phyloP scores from a whole-genome alignment of 2,113 vertebrate species.

The Verasper variegatus region DNA sequence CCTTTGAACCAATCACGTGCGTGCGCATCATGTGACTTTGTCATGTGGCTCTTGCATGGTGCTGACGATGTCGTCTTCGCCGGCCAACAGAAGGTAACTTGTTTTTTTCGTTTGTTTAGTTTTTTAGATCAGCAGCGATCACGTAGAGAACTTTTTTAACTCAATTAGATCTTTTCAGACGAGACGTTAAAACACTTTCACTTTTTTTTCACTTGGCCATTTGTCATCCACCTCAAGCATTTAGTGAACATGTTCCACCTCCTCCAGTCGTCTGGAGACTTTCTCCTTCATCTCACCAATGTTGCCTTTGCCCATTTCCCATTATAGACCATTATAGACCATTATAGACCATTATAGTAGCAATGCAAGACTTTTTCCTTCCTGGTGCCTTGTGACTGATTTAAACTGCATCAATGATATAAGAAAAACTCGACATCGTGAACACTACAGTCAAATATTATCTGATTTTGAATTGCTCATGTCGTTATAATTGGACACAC shows the following conservation, averaged over 20 bases:
- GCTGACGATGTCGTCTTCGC: slow-evolving; percentile 98
- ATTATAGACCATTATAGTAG: neutral
- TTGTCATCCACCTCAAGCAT: slow-evolving; percentile 19
- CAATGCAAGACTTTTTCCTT: neutral
- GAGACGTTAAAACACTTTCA: neutral
- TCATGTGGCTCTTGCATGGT: slow-evolving; percentile 99
- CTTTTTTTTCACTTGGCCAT: slow-evolving; percentile 28
- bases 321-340: neutral
- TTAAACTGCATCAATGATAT: neutral
- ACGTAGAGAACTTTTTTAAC: neutral
- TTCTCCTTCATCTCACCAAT: neutral
- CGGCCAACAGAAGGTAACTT: slow-evolving; percentile 98
- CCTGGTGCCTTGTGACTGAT: slow-evolving; percentile 25
- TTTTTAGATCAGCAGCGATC: slow-evolving; percentile 34
- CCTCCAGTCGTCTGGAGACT: slow-evolving; percentile 13
- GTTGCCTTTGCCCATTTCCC: neutral
- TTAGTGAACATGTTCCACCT: slow-evolving; percentile 12
- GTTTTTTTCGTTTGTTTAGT: slow-evolving; percentile 83
- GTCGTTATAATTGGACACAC: too few relatives aligned
- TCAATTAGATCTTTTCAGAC: slow-evolving; percentile 8
- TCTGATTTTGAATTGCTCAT: too few relatives aligned
- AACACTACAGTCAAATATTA: too few relatives aligned
- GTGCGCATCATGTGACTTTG: slow-evolving; percentile 99
- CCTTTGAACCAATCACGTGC: slow-evolving; percentile 98
- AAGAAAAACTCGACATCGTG: neutral